Conservation (phyloP, 1,140 invertebrate genomes). For the Brachystomella parvula region DNA sequence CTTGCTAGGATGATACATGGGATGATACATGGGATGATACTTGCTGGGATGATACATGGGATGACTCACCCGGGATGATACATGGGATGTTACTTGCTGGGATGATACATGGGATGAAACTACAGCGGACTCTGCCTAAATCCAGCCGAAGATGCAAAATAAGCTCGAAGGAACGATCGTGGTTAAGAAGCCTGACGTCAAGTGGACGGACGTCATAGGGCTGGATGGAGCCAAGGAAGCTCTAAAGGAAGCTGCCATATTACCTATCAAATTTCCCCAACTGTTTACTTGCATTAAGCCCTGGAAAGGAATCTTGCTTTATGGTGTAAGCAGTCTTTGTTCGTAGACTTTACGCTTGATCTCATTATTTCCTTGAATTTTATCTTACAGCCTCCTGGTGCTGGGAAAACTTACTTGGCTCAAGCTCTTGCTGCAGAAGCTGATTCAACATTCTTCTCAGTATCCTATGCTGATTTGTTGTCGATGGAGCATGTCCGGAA, state of each 20-base stretch:
- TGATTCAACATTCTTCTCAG: slow-evolving; percentile 98
- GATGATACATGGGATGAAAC: no score
- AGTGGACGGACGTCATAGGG: slow-evolving; percentile 97
- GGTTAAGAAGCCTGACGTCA: slow-evolving; percentile 89
- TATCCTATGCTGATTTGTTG: slow-evolving; percentile 96
- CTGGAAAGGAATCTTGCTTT: slow-evolving; percentile 96
- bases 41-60: no score
- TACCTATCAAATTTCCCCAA: slow-evolving; percentile 98
- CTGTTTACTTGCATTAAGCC: slow-evolving; percentile 97
- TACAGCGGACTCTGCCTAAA: no score
- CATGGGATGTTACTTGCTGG: no score
- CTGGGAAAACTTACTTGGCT: slow-evolving; percentile 97
- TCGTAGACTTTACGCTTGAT: slow-evolving; percentile 6
- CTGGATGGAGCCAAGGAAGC: slow-evolving; percentile 95
- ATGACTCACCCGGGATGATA: no score
- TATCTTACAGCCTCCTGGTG: slow-evolving; percentile 79
- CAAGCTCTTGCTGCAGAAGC: slow-evolving; percentile 99
- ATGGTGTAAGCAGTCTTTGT: slow-evolving; percentile 61
- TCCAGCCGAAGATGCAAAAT: slow-evolving; percentile 77
- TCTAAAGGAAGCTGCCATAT: slow-evolving; percentile 97
- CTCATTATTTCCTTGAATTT: slow-evolving; percentile 21
- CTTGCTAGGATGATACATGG: no score
- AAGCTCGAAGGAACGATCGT: slow-evolving; percentile 92
- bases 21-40: no score
- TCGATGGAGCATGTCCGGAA: slow-evolving; percentile 97